Evolutionary conservation across 1,140 invertebrate species (phyloP), one percentile per base, ranked within the genome.

Genomic region (Aporrectodea caliginosa): DNA sequence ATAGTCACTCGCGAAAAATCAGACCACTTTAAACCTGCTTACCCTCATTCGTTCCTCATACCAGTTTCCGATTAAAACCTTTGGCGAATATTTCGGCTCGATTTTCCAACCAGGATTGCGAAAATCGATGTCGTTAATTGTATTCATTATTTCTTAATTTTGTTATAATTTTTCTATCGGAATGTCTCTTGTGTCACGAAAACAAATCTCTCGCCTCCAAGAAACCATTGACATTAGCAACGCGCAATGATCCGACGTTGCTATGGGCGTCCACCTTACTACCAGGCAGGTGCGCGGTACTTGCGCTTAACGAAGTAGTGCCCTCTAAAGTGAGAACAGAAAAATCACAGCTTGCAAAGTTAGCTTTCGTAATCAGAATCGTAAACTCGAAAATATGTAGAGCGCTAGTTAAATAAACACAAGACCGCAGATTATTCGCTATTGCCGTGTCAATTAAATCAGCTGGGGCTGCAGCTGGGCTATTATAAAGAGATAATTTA

Each of bases 61-160:
- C 75, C 75, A 76, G 43, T 76, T 76, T 43, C 75, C 75, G 27
- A 76, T 76, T n/a, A 76, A 35, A 58, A 76, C 75, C 35, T 76
- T 32, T 35, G 75, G 34, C 33, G 75, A 76, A 58, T 76, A 76
- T 58, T 58, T 35, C 35, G 33, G 75, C 14, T 43, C 27, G 29
- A 43, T 43, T 76, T 58, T 68, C 29, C 2, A 68, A 16, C 27
- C 27, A 12, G 43, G 43, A 58, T 22, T 22, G 43, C 22, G 22
- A 22, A 58, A 58, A 58, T 58, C 43, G 6, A 58, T 6, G 22
- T 12, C 6, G 43, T 58, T 58, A 6, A 58, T 58, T 12, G 43
- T 22, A 6, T 12, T 58, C 22, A 12, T 22, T 58, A 58, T 22
- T 22, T 58, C n/a, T n/a, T n/a, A n/a, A n/a, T n/a, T n/a, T n/a